Base-by-base conservation (phyloP, 1,140 invertebrate genomes). In the Brachionus sp. region DNA sequence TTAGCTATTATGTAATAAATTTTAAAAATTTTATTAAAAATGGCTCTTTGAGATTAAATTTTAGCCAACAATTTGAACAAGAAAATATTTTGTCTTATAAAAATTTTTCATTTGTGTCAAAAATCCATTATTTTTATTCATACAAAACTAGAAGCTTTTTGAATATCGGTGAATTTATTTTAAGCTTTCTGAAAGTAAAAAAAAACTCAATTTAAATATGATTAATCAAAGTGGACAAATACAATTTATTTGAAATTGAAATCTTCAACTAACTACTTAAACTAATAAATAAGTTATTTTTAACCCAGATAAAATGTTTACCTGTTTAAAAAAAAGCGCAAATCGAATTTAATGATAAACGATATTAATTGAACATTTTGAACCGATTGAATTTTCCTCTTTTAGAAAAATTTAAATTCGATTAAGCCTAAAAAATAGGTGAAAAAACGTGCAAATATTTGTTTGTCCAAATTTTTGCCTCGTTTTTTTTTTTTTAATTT, bases 371-470 rank as follows among this genome's bases (percentile, higher is more conserved):
- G 37, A 70, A 39, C 16, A 16, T 70, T 70, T 70, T 42, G 66
- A 70, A 39, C 66, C 39, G 66, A 70, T 68, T 68, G 29, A 68
- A 68, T 70, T 70, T 70, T 66, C 64, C 66, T 70, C 66, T 70
- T 39, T n/a, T n/a, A 37, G 16, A 70, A 70, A 70, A 39, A 16
- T 70, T 12, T 39, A 39, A 70, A 70, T 70, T 70, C 66, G 66
- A 70, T 70, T 70, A 70, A 39, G 39, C 70, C 42, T 44, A 25
- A 9, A 75, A 75, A 46, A 44, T 46, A 75, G 70, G 70, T 75
- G 13, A 44, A 75, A 75, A 37, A 73, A 66, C 64, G 33, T 68
- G 39, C 70, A 75, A 75, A 75, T 75, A 75, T 75, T 75, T 75
- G 70, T 35, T 75, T 75, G 70, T 75, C 70, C 70, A 75, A 46